Base-by-base conservation (phyloP, 1,140 invertebrate species). In the Leptinotarsa undecemlineata region DNA sequence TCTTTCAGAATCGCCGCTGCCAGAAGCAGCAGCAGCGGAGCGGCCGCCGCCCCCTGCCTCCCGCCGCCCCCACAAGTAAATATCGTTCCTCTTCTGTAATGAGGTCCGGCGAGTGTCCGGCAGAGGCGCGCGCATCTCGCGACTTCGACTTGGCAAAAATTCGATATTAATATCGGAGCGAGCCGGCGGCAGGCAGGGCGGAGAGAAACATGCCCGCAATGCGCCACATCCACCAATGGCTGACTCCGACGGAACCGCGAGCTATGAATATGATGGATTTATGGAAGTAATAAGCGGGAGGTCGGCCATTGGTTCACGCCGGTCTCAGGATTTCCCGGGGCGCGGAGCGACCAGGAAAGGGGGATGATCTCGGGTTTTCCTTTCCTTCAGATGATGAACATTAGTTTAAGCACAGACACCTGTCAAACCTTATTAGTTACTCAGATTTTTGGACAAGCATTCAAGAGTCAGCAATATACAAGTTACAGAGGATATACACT, bases 231-330 rank as follows among this genome's bases (percentile, higher is more conserved):
- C 63, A 77, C 81, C 81, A 82, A 82, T 82, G 71, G 75, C 72
- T 66, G 71, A 57, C 66, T 26, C 71, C 42, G 72, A 68, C 62
- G 68, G 72, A 73, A 77, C 77, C 75, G 78, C 77, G 73, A 74
- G 78, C 79, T 88, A 81, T 79, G 79, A 80, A 80, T 82, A 82
- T 82, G 81, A 82, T 78, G 78, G 78, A 82, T 82, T 89, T 89
- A 89, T 89, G 87, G 87, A 89, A 88, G 87, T 89, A 88, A 89
- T 89, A 89, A 88, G 87, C 87, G 83, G 85, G 85, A 84, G 85
- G 67, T 69, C 72, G 71, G 72, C 74, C 76, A 80, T 81, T 81
- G 88, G 87, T 86, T 83, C 85, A 86, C 63, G 26, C 23, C 61
- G 70, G 26, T 64, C 62, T 48, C 71, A 33, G n/a, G 47, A 60